phyloP scores from a whole-genome alignment of 37 sponge, comb jelly and placozoan genomes.

The Dysidea cf. avara region DNA sequence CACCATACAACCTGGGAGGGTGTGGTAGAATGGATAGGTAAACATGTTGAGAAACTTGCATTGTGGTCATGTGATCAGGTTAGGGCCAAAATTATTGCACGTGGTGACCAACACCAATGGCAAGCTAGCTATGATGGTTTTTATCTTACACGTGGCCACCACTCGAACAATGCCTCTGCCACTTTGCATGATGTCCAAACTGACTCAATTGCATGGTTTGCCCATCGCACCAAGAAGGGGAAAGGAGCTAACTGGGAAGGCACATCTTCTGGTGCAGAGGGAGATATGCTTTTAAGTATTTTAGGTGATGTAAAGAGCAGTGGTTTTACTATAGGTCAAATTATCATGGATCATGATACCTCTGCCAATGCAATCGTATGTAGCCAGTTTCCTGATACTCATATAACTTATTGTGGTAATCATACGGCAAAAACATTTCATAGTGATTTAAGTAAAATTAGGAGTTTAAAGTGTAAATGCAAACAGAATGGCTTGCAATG shows the following conservation, averaged over 20 bases:
- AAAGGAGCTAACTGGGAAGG: conserved; percentile 2
- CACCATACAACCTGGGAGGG: no score
- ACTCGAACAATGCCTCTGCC: conserved; percentile 1
- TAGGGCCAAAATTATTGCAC: no score
- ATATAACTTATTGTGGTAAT: conserved; percentile 24
- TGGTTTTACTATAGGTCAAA: conserved; percentile 12
- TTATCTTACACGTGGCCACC: no score
- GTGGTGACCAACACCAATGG: no score
- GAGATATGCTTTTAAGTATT: conserved; percentile 17
- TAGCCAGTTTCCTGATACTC: conserved; percentile 15
- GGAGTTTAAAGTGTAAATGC: conserved; percentile 1
- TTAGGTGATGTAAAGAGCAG: conserved; percentile 14
- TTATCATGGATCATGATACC: conserved; percentile 27
- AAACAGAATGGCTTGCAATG: not conserved
- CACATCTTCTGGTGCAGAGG: conserved; percentile 26
- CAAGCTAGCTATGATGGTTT: no score
- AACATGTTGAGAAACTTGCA: no score
- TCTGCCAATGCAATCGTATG: conserved; percentile 22
- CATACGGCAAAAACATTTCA: conserved; percentile 30
- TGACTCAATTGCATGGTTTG: not conserved
- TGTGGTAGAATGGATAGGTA: no score
- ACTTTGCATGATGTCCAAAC: not conserved
- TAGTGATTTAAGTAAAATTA: conserved; percentile 20
- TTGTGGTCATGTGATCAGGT: no score
- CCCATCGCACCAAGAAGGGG: not conserved